These are phyloP conservation scores for Hydropsyche tenuis DNA, from an alignment of 1,140 invertebrate genomes.

Conservation along the genomic window DNA sequence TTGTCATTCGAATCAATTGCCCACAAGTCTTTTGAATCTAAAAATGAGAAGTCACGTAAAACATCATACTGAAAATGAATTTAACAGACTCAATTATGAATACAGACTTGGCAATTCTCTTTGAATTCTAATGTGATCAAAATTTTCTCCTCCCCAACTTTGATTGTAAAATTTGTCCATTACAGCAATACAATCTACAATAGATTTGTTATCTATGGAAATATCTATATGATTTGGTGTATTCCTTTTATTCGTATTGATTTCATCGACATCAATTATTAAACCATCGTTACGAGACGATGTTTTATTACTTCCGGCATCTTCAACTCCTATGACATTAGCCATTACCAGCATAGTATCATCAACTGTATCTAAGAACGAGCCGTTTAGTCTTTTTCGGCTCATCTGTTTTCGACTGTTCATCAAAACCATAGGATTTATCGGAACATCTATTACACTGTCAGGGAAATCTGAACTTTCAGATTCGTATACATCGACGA, in stretches of 20 bases:
- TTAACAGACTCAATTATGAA: conserved; percentile 8
- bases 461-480: conserved; percentile 50
- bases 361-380: background rate
- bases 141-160: conserved; percentile 45
- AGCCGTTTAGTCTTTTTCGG: background rate
- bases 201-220: conserved; percentile 14
- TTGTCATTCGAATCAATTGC: conserved; percentile 38
- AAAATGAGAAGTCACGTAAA: conserved; percentile 18
- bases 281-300: background rate
- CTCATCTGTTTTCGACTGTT: background rate
- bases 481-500: conserved; percentile 48
- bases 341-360: conserved; percentile 45
- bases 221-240: background rate
- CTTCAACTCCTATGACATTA: conserved; percentile 42
- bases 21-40: conserved; percentile 41
- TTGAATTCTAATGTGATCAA: conserved; percentile 46
- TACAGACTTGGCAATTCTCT: conserved; percentile 45
- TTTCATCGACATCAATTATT: background rate
- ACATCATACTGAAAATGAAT: conserved; percentile 5
- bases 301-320: background rate
- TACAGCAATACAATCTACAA: conserved; percentile 31
- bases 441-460: conserved; percentile 46
- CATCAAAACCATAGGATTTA: conserved; percentile 15
- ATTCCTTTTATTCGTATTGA: background rate
- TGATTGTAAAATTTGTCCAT: conserved; percentile 46